Evolutionary conservation across 2,113 vertebrate species (phyloP), one percentile per base, ranked within the genome.

Genomic region (Holacanthus passer): DNA sequence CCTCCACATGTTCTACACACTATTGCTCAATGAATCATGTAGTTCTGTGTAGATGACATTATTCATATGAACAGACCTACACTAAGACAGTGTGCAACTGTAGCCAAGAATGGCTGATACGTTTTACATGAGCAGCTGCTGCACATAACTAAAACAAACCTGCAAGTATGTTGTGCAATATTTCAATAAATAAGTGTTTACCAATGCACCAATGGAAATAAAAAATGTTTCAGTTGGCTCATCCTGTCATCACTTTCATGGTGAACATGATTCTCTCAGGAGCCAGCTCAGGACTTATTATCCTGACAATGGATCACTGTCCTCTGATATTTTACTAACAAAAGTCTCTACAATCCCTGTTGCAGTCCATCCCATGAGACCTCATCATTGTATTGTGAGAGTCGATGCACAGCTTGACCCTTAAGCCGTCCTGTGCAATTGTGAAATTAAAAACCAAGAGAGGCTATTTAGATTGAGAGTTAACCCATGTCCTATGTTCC

Each of bases 121-220:
- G 35, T 29, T 7, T 82, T 20, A 67, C 37, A 73, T 59, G 20
- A 82, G 63, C 59, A 89, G 81, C 73, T 86, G 81, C 39, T 64
- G 43, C 62, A 64, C 67, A 63, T 29, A 47, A 78, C 22, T 39
- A 29, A 74, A 63, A 66, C 64, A 68, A 82, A 29, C 35, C 41
- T 39, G 52, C 0, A 31, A 45, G 2, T 32, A n/a, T 75, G 41
- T 56, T 53, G 20, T 50, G 35, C 47, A 66, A 65, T 60, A 50
- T 70, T 14, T 63, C 24, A 13, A 60, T 79, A 73, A 82, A 70
- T 63, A 55, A 50, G 11, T 41, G 29, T 62, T 35, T 70, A 60
- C 16, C 12, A 9, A 35, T 48, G 45, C 29, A 76, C 31, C n/a
- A n/a, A n/a, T n/a, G n/a, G n/a, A n/a, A n/a, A n/a, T n/a, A n/a